These are phyloP conservation scores for Tolmerus cingulatus DNA, from an alignment of 2,888 invertebrate genomes.

Conservation along the genomic window DNA sequence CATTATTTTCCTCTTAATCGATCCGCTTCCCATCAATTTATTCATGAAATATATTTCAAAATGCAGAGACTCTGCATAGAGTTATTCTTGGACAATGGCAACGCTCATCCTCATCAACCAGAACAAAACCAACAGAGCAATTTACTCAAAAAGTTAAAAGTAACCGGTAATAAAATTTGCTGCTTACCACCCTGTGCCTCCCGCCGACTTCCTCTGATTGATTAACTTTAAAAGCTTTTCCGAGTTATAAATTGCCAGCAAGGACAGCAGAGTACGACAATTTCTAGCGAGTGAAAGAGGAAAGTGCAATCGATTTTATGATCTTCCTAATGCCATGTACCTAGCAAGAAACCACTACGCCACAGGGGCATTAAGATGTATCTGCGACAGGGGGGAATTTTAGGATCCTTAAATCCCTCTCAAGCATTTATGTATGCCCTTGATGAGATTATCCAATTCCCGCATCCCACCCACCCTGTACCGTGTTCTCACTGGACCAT, in stretches of 20 bases:
- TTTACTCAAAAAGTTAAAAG: not conserved
- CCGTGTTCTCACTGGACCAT: not conserved
- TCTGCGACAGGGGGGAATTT: not conserved
- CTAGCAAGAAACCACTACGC: not conserved
- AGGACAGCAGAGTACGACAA: not conserved
- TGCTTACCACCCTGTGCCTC: not conserved
- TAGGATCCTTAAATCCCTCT: not conserved
- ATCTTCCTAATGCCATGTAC: not conserved
- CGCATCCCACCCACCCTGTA: no score
- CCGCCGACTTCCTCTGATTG: not conserved
- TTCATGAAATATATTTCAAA: not conserved
- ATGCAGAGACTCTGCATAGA: not conserved
- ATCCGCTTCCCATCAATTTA: not conserved
- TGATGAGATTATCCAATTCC: not conserved
- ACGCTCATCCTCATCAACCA: not conserved
- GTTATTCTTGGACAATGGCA: not conserved
- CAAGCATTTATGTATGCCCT: not conserved
- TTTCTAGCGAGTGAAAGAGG: not conserved
- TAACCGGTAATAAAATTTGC: not conserved
- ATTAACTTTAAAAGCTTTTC: conserved; percentile 17
- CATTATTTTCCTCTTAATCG: not conserved
- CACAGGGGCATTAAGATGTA: not conserved
- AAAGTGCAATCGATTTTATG: conserved; percentile 8
- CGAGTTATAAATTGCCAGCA: not conserved
- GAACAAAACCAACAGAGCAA: not conserved